Evolutionary conservation across 2,888 invertebrate species (phyloP), one percentile per base, ranked within the genome.

Genomic region (Aleiodes alternator): DNA sequence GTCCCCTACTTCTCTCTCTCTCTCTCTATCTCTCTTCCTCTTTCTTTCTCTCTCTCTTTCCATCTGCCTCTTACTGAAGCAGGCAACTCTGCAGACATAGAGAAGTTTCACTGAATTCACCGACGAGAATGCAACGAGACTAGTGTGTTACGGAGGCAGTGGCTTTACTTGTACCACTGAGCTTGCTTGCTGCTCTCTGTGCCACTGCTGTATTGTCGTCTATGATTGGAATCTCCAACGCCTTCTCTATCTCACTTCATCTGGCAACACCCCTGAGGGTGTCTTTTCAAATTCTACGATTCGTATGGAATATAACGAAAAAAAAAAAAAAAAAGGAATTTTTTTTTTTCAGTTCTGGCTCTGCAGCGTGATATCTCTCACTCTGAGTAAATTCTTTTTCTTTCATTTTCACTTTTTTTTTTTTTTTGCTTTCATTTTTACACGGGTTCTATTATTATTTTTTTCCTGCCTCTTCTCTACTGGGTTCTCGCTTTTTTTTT

Each of bases 221-320:
- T 76, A 80, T 84, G 84, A 84, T 84, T 84, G 84, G 80, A 84
- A 84, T 82, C 79, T 64, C 83, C 72, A 64, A 73, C 76, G 73
- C 69, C 43, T 43, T 43, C 43, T 43, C 43, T 43, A 43, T 43
- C 43, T 43, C 43, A 9, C 43, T 43, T 8, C 43, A 43, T 43
- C 78, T 76, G 78, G 78, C 76, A 76, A 43, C 43, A 43, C 72
- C 76, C 79, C 74, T 64, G 72, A 75, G 76, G 74, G 69, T 73
- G 53, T 77, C 72, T 75, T 74, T 77, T 77, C 64, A 72, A 74
- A 74, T 72, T 77, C 55, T 50, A 59, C 70, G 12, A 68, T 72
- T 74, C 56, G 29, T 53, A 14, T 14, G 64, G 64, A 64, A 64
- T 64, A 64, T 64, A 64, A 64, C n/a, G 14, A 61, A 72, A 55